phyloP scores from a whole-genome alignment of 2,113 vertebrate genomes.

The Lagopus muta region DNA sequence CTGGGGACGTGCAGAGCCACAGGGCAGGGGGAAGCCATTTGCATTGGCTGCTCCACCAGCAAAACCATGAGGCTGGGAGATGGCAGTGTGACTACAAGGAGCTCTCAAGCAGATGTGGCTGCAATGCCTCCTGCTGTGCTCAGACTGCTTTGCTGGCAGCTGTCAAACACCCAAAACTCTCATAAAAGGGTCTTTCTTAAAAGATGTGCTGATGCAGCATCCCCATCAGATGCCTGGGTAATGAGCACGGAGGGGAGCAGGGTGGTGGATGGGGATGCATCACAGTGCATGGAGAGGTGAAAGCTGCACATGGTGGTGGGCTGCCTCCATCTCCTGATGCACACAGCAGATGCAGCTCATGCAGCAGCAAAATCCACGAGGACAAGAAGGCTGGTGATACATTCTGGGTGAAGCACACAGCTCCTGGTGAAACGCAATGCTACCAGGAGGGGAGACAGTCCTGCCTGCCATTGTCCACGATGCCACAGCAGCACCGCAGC shows the following conservation, averaged over 20 bases:
- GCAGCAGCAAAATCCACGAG: accelerated
- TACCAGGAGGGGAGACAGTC: background rate
- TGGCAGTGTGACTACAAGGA: accelerated
- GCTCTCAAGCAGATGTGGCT: background rate
- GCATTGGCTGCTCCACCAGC: background rate
- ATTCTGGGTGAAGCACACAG: accelerated
- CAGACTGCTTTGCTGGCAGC: background rate
- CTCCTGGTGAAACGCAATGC: background rate
- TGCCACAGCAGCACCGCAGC: accelerated
- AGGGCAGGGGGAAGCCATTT: accelerated
- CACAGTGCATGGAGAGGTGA: accelerated
- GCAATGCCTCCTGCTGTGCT: background rate
- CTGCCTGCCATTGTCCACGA: accelerated
- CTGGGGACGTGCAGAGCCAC: background rate
- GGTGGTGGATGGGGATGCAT: accelerated
- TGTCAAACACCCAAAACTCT: accelerated
- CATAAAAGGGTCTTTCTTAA: accelerated
- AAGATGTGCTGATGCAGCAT: accelerated
- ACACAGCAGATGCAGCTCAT: accelerated
- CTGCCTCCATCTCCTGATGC: accelerated
- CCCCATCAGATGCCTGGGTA: accelerated
- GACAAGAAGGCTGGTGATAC: accelerated
- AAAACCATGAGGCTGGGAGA: background rate
- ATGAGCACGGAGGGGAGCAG: background rate
- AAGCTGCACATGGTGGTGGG: accelerated